Evolutionary conservation across 2,113 vertebrate species (phyloP), one percentile per base, ranked within the genome.

Genomic region (Patagioenas fasciata): DNA sequence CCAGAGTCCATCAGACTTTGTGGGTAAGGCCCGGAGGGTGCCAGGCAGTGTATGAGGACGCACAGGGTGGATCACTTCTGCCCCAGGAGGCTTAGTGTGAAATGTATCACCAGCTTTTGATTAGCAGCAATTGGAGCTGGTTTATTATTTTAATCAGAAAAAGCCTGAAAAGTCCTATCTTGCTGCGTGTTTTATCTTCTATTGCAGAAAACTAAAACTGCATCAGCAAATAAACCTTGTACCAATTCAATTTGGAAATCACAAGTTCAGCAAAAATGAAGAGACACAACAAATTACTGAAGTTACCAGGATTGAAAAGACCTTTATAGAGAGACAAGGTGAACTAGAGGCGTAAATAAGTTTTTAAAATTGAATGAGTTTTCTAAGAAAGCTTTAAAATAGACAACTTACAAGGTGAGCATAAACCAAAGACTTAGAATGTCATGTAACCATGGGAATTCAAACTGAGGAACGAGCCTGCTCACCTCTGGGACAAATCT

Each of bases 211-310:
- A 80, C 81, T 78, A 64, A 90, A 94, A 64, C 64, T 80, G 75
- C 65, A 91, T 57, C 86, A 89, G 80, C 92, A 95, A 96, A 96
- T 84, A 96, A 95, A 83, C 81, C 56, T 64, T 60, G 29, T 73
- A 94, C 60, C 72, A 79, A 94, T 88, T 80, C 91, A 94, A 95
- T 93, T 40, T 91, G 60, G 82, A 95, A 97, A 95, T 80, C 82
- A 93, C 85, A 74, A 86, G 57, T 94, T 96, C 95, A 96, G 95
- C 95, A 96, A 93, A 96, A 96, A 79, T 3, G 2, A 91, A 92
- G 85, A 91, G 51, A 90, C 56, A 78, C 72, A 81, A 79, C 72
- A 93, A 95, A 94, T 97, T 91, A 93, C 80, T 90, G 38, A 93
- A 85, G 85, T 80, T 91, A 91, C 47, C 50, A 78, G 58, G 26